Base-by-base conservation (phyloP, 2,888 invertebrate species). In the Callosobruchus maculatus region DNA sequence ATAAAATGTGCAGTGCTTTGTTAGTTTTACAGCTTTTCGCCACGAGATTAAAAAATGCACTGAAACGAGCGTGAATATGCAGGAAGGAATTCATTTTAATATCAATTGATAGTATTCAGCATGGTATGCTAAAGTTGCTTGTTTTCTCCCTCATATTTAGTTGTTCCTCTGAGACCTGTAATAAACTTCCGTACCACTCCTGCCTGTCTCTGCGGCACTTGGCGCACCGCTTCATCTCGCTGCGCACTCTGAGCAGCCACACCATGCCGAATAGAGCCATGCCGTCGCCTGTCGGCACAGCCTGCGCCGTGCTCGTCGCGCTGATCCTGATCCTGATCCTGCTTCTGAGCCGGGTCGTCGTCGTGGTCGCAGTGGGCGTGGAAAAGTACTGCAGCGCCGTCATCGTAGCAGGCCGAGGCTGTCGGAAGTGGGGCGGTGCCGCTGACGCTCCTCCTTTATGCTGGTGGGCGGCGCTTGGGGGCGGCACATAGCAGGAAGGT, bases 181-280 rank as follows among this genome's bases (percentile, higher is more conserved):
- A 72, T 21, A 69, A 68, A 80, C 77, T 84, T 82, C 71, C 85
- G 83, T 49, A 49, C 49, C 49, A 49, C 49, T 49, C 49, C 49
- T 49, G 49, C 49, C 49, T 49, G 49, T 49, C 49, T 18, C 49
- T 49, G 81, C 90, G 90, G 87, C 93, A 93, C 84, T 92, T 92
- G 74, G 92, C 90, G 88, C 93, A 93, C 79, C 93, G 91, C 86
- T 93, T 93, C 87, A 94, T 91, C 86, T 94, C 93, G 82, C 93
- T 92, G 87, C 94, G 93, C 88, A 94, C 92, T 84, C 94, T 93
- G 87, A 94, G 88, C 87, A 94, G 90, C 94, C 94, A 94, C 88
- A 94, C 94, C 91, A 94, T 93, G 88, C 94, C 94, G 90, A 94
- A 94, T 84, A 94, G 92, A 90, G 94, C 94, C 94, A 94, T 94